Conservation (phyloP, 1,140 invertebrate genomes). For the Teleogryllus occipitalis region DNA sequence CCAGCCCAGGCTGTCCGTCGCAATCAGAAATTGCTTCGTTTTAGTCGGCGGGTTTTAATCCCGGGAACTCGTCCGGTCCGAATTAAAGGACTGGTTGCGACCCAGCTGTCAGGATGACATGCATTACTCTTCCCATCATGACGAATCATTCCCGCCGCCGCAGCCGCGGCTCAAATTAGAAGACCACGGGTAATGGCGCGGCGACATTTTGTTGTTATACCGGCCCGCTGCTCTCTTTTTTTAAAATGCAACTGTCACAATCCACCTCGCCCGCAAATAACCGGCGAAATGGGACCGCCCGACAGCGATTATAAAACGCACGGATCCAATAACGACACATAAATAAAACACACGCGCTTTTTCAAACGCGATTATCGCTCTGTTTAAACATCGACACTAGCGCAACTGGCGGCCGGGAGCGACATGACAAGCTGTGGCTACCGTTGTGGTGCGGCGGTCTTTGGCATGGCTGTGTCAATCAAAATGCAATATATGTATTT, state of each 20-base stretch:
- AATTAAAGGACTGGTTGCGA: neutral
- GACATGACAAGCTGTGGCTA: no score
- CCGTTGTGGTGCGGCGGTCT: no score
- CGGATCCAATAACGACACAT: neutral
- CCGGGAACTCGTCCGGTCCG: neutral
- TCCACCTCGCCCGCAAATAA: no score
- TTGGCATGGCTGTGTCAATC: no score
- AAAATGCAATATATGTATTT: no score
- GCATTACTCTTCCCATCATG: neutral
- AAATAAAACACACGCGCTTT: neutral
- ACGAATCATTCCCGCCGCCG: neutral
- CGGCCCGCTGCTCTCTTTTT: no score
- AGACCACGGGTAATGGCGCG: neutral
- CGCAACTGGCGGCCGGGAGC: no score
- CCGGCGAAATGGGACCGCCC: no score
- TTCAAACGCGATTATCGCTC: neutral
- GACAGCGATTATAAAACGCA: neutral
- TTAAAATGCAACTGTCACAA: no score
- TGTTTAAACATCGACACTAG: neutral
- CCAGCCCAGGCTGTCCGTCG: neutral
- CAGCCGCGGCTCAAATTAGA: neutral
- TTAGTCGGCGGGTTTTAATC: neutral
- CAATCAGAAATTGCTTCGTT: neutral
- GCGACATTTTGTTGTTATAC: no score
- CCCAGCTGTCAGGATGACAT: neutral